Evolutionary conservation across 2,113 vertebrate genomes (phyloP), one percentile per base, ranked within the genome.

Genomic region (Physeter macrocephalus): DNA sequence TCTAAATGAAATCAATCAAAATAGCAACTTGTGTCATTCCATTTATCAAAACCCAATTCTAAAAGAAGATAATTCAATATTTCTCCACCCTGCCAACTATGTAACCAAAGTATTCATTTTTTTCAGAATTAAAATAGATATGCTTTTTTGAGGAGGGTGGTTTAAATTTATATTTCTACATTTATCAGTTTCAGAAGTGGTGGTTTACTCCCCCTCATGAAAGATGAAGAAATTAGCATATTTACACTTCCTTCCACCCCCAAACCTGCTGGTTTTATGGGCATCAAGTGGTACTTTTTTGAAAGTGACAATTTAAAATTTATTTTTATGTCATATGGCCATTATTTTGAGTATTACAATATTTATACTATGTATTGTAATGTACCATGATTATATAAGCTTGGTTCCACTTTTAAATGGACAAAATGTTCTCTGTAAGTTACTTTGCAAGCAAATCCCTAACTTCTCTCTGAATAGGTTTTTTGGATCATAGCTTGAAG

Each of bases 271-370:
- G 81, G 21, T 91, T 83, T 90, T 72, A 54, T 84, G 41, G 29
- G 25, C 75, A 62, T 81, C 39, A 66, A 78, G 31, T 52, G 66
- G 12, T 4, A 93, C 13, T 54, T 46, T 92, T 82, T 89, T 72
- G n/a, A 95, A 46, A 71, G 20, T n/a, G 85, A 92, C 49, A 34
- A 17, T 83, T 96, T 57, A 41, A n/a, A 86, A 72, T 64, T 20
- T 86, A 64, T 61, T 90, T 95, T 91, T 64, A 57, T 88, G 59
- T 43, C 27, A 93, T 54, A 46, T 61, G 11, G 23, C 15, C 62
- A 49, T 46, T 87, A 93, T 95, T 97, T 95, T 92, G 86, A 92
- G 85, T 86, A 96, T 92, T 57, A 34, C 77, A 80, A 59, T 82
- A 88, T 80, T 87, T 93, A 27, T 41, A 62, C n/a, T 54, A 36